Evolutionary conservation across 1,140 invertebrate genomes (phyloP).

Genomic region (Dinoponera quadriceps): DNA sequence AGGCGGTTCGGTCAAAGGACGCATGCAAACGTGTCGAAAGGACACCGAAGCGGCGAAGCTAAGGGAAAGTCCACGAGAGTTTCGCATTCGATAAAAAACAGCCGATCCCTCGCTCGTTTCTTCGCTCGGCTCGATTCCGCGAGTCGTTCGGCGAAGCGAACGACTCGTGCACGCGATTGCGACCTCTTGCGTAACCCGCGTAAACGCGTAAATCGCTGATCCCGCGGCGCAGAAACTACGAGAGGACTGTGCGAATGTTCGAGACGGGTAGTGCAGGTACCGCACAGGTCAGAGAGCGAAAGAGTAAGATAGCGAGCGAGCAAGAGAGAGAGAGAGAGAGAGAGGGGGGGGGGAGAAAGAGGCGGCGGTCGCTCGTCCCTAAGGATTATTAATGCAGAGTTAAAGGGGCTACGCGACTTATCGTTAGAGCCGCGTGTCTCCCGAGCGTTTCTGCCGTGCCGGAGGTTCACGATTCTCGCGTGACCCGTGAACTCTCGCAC

Average conservation of each 20-base stretch:
- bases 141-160: conserved; percentile 2
- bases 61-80: neutral
- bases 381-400: conserved; percentile 71
- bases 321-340: neutral
- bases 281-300: neutral
- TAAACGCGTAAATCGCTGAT: conserved; percentile 47
- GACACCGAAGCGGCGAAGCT: neutral
- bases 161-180: neutral
- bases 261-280: neutral
- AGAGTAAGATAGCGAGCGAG: neutral
- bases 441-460: conserved; percentile 64
- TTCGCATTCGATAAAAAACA: neutral
- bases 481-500: conserved; percentile 81
- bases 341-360: neutral
- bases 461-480: conserved; percentile 78
- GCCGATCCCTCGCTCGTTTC: neutral
- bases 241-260: neutral
- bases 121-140: neutral
- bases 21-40: neutral
- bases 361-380: conserved; percentile 41
- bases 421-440: conserved; percentile 69
- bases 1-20: neutral
- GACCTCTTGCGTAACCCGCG: conserved; percentile 56
- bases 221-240: conserved; percentile 23
- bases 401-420: conserved; percentile 63